Evolutionary conservation across 2,888 invertebrate genomes (phyloP).

Genomic region (Cinara cedri): DNA sequence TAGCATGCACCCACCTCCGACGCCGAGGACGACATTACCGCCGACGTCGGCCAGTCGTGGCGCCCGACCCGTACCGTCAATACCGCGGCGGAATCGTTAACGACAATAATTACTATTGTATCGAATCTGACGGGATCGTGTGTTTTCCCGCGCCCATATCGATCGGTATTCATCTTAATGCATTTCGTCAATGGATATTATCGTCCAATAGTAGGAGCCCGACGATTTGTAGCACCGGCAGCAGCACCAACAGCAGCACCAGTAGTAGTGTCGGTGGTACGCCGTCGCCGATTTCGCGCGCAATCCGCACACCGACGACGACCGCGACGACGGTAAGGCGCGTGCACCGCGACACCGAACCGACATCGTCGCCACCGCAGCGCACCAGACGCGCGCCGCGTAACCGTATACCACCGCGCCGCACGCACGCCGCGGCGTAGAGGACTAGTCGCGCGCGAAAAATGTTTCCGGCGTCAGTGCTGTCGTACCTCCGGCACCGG

Average conservation of each 20-base stretch:
- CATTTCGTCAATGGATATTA: slow-evolving; percentile 14
- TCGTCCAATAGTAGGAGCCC: slow-evolving; percentile 3
- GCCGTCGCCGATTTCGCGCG: slow-evolving; percentile 30
- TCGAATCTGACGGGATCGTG: slow-evolving; percentile 21
- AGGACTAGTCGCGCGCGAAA: slow-evolving; percentile 18
- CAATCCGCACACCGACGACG: slow-evolving; percentile 10
- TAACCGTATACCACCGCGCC: background rate
- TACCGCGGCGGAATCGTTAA: slow-evolving; percentile 35
- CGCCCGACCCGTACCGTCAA: slow-evolving; percentile 33
- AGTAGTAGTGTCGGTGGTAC: background rate
- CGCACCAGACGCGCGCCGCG: background rate
- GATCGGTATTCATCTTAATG: slow-evolving; percentile 21
- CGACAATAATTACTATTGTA: background rate
- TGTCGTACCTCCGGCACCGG: slow-evolving; percentile 34
- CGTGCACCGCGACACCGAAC: background rate
- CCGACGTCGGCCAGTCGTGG: slow-evolving; percentile 27
- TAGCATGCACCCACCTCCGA: too few species aligned
- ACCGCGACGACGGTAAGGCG: slow-evolving; percentile 2
- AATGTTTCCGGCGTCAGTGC: slow-evolving; percentile 13
- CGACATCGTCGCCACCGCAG: background rate
- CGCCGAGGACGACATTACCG: background rate
- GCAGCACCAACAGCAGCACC: background rate
- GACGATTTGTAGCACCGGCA: background rate
- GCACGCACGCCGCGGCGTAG: slow-evolving; percentile 9
- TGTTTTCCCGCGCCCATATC: slow-evolving; percentile 1